Percentiles rank a stretch among this genome's conserved stretches.
phyloP scores from a whole-genome alignment of 2,113 vertebrate species.

The Campylomormyrus tamandua region DNA sequence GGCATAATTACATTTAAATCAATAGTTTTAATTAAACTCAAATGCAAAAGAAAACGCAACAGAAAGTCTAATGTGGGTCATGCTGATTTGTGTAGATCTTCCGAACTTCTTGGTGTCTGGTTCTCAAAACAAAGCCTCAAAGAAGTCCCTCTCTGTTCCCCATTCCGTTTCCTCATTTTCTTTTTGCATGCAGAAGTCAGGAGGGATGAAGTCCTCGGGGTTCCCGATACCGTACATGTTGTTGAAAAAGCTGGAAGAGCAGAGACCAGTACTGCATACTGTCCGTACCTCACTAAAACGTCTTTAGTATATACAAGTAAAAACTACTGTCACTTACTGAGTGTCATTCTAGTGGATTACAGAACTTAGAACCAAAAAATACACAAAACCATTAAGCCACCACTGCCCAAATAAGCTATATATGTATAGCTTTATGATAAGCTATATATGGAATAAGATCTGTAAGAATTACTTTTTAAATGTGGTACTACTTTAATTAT shows the following conservation, averaged over 20 bases:
- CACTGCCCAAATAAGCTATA: too few species aligned
- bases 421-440: too few species aligned
- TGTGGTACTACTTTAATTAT: neutral
- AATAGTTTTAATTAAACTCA: neutral
- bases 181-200: conserved; percentile 27
- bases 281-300: neutral
- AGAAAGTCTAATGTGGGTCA: neutral
- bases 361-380: neutral
- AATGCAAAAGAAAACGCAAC: neutral
- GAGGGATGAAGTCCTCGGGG: conserved; percentile 39
- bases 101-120: neutral
- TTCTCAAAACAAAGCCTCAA: conserved; percentile 29
- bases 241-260: conserved; percentile 48
- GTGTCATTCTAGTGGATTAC: neutral
- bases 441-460: too few species aligned
- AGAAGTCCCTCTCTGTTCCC: conserved; percentile 30
- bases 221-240: conserved; percentile 48
- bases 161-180: neutral
- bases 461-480: neutral
- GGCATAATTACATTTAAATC: neutral
- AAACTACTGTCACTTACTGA: neutral
- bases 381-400: too few species aligned
- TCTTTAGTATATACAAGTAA: neutral
- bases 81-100: neutral
- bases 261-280: neutral